Percentiles rank a stretch among this genome's conserved stretches.
Conservation (phyloP, 2,888 invertebrate species). For the Scaptomyza polygonia region DNA sequence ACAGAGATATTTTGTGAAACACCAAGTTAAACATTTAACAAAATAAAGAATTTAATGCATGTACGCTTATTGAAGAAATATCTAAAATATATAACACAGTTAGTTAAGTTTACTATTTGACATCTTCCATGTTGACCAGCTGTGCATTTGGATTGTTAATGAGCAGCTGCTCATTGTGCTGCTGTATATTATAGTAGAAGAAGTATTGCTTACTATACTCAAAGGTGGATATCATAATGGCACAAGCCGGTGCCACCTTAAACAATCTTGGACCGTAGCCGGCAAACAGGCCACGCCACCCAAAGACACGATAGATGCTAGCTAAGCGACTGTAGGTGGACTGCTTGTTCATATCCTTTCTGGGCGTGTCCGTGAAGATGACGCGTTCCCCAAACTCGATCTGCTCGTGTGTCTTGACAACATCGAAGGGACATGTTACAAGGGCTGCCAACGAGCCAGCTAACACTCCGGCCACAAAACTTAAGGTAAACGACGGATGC, state of each 20-base stretch:
- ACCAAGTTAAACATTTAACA: background rate
- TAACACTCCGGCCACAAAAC: constrained; percentile 91
- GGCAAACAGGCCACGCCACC: constrained; percentile 90
- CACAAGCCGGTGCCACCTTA: constrained; percentile 99
- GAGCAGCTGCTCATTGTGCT: constrained; percentile 73
- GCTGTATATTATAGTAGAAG: constrained; percentile 86
- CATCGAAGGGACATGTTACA: constrained; percentile 98
- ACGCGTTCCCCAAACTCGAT: constrained; percentile 95
- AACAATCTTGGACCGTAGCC: constrained; percentile 95
- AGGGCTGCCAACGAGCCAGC: constrained; percentile 97
- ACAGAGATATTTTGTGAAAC: background rate
- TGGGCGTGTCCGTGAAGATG: constrained; percentile 84
- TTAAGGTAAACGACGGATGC: constrained; percentile 88
- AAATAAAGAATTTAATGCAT: constrained; percentile 4
- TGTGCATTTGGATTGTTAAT: constrained; percentile 52
- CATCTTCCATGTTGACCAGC: constrained; percentile 53
- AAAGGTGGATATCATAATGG: constrained; percentile 99
- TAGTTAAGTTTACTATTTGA: constrained; percentile 33
- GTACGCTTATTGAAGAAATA: constrained; percentile 32
- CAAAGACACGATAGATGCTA: constrained; percentile 88
- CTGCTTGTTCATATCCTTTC: constrained; percentile 57
- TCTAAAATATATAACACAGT: background rate
- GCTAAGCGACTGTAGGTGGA: constrained; percentile 85
- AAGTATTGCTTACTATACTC: constrained; percentile 97
- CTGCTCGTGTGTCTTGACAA: constrained; percentile 98